Percentiles rank a stretch among this genome's conserved stretches.
Conservation (phyloP, 2,797 vertebrate genomes). For the Notamacropus eugenii region DNA sequence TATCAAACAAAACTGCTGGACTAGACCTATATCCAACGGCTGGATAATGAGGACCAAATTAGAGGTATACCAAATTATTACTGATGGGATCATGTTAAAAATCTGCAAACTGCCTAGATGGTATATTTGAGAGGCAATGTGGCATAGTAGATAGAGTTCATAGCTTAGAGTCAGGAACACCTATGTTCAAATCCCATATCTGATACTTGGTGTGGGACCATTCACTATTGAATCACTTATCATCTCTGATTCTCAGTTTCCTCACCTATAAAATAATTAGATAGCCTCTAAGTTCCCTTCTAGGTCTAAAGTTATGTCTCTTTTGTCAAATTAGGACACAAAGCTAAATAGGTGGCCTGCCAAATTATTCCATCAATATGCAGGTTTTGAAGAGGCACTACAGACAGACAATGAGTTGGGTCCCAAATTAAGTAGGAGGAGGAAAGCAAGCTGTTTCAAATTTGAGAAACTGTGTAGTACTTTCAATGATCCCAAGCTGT, state of each 20-base stretch:
- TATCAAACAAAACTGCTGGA: neutral
- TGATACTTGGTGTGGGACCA: neutral
- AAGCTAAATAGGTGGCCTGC: neutral
- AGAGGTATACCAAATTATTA: neutral
- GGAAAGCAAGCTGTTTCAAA: neutral
- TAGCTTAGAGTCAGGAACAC: neutral
- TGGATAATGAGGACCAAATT: neutral
- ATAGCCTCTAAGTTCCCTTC: neutral
- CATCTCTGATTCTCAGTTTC: neutral
- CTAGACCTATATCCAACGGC: neutral
- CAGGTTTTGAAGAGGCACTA: neutral
- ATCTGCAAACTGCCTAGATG: neutral
- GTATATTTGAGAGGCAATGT: neutral
- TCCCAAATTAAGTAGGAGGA: neutral
- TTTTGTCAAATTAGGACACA: neutral
- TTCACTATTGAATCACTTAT: neutral
- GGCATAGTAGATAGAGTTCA: neutral
- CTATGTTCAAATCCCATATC: neutral
- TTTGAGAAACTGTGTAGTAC: neutral
- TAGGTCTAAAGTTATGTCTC: neutral
- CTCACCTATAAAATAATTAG: neutral
- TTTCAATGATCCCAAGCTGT: neutral
- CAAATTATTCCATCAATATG: neutral
- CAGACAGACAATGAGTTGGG: neutral
- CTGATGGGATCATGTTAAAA: neutral